phyloP scores from a whole-genome alignment of 2,113 vertebrate genomes.

The Myiagra hebetior region DNA sequence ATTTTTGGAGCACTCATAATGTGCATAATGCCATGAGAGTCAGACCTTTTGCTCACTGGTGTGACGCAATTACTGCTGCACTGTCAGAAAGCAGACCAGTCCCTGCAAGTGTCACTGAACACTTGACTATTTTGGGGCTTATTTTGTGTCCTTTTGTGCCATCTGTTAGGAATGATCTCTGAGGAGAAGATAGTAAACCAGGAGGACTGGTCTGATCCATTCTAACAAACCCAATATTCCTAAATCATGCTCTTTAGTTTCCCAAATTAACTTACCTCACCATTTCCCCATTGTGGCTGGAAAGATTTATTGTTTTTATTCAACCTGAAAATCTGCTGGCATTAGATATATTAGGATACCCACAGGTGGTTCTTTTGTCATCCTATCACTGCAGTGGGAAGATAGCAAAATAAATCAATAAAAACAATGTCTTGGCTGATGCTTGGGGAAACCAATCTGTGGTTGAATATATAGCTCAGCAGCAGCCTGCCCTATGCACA shows the following conservation, averaged over 20 bases:
- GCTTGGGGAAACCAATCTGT: slow-evolving; percentile 41
- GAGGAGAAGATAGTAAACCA: neutral
- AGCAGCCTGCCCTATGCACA: neutral
- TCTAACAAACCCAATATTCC: slow-evolving; percentile 41
- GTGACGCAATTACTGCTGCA: neutral
- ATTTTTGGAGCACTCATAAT: neutral
- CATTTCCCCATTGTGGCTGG: slow-evolving; percentile 14
- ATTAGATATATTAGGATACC: slow-evolving; percentile 65
- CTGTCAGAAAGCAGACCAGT: neutral
- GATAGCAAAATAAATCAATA: slow-evolving; percentile 69
- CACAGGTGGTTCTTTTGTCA: slow-evolving; percentile 62
- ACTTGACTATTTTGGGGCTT: neutral
- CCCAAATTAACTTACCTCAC: slow-evolving; percentile 39
- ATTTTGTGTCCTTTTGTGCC: neutral
- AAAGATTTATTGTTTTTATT: slow-evolving; percentile 64
- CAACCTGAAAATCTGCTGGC: slow-evolving; percentile 57
- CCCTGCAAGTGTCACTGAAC: neutral
- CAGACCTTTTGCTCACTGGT: neutral
- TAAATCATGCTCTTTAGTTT: slow-evolving; percentile 47
- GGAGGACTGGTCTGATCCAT: neutral
- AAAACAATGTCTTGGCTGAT: slow-evolving; percentile 48
- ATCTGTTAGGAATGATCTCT: neutral
- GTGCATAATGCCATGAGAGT: neutral
- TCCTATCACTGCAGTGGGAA: slow-evolving; percentile 51
- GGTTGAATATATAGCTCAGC: slow-evolving; percentile 27